Evolutionary conservation across 2,113 vertebrate species (phyloP).

Genomic region (Colistium nudipinnis): DNA sequence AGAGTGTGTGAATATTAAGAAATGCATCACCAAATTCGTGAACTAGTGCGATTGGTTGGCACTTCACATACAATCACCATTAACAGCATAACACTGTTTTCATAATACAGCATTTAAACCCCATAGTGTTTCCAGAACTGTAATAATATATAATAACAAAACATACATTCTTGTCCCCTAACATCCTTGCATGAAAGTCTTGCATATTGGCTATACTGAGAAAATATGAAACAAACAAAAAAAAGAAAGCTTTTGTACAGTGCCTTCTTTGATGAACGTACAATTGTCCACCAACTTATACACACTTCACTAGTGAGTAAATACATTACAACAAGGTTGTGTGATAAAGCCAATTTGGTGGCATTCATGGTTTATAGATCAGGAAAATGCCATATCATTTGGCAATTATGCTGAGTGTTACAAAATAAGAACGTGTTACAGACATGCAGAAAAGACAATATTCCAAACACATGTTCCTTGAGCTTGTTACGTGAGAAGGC

Average conservation of each 20-base stretch:
- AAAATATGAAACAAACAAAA: conserved; percentile 13
- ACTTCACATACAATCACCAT: conserved; percentile 49
- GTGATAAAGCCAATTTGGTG: conserved; percentile 2
- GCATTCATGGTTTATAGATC: conserved; percentile 19
- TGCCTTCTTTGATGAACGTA: background rate
- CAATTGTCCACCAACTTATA: conserved; percentile 2
- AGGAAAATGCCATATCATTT: conserved; percentile 17
- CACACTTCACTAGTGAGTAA: conserved; percentile 23
- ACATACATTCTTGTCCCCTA: conserved; percentile 36
- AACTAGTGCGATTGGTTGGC: conserved; percentile 35
- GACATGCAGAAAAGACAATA: conserved; percentile 51
- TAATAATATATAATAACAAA: conserved; percentile 14
- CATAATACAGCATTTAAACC: conserved; percentile 11
- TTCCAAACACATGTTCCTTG: conserved; percentile 12
- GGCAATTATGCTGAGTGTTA: conserved; percentile 24
- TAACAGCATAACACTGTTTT: conserved; percentile 30
- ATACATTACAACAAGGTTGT: conserved; percentile 22
- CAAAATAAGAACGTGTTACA: conserved; percentile 15
- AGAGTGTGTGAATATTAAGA: conserved; percentile 11
- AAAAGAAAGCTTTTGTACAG: conserved; percentile 5
- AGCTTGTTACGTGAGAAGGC: conserved; percentile 14
- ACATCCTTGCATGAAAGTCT: conserved; percentile 50
- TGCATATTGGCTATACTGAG: conserved; percentile 48
- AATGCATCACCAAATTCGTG: conserved; percentile 19
- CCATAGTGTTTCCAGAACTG: conserved; percentile 29